Evolutionary conservation across 23 tunicate species (phyloP), one percentile per base, ranked within the genome.

Genomic region (Ciona savignyi): DNA sequence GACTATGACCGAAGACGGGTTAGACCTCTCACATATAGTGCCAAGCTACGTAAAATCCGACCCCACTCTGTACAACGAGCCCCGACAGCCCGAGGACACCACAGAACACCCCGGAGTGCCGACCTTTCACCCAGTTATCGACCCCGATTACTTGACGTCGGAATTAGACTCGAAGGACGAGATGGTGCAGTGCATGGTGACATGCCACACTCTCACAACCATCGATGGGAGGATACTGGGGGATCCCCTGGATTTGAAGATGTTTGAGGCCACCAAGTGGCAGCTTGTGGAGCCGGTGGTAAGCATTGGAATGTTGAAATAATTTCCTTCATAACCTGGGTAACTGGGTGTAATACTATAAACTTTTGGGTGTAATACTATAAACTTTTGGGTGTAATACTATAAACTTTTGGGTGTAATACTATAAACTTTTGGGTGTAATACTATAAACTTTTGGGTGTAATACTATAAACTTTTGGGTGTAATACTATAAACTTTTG

Each of bases 231-330:
- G 84, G 29, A 56, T 89, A 34, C 27, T 74, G 21, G 99, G 99
- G 9, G 99, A 95, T 69, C 99, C 99, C 4, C 90, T 95, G 0
- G 99, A 95, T 35, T n/a, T 95, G 32, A 85, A 88, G 51, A 84
- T 95, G 99, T 95, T 95, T 67, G 93, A 83, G 51, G 92, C 92
- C 0, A 95, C 99, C 24, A 78, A 82, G 34, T 95, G 95, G 96
- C n/a, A 76, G 33, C 70, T 95, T 2, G 72, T 79, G 29, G 99
- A 95, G 63, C 99, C 99, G 3, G 28, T 78, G 78, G 95, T 87
- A 28, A 42, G 79, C 27, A 19, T 3, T 67, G n/a, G n/a, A n/a
- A n/a, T n/a, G n/a, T n/a, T n/a, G n/a, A n/a, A n/a, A n/a, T n/a
- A n/a, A n/a, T n/a, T n/a, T n/a, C n/a, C n/a, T n/a, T n/a, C n/a